A percentile compares a stretch with the other conserved stretches of the same genome.
phyloP scores from a whole-genome alignment of 2,888 invertebrate species.

The Hypena proboscidalis region DNA sequence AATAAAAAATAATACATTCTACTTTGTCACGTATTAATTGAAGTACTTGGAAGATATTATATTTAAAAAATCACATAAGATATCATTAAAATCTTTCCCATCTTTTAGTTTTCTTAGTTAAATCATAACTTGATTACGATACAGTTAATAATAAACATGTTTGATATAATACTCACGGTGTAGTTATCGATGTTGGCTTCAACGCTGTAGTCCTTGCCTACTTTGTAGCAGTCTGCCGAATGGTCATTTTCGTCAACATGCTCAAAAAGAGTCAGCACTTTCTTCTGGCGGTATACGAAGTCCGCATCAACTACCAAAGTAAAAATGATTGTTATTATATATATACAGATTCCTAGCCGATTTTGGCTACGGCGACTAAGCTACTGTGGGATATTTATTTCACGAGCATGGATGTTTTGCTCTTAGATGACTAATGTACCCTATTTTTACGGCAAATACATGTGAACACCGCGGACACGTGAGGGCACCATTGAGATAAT shows the following conservation, averaged over 20 bases:
- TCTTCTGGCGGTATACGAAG: constrained; percentile 67
- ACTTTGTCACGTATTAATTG: too few species aligned
- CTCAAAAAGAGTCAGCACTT: constrained; percentile 74
- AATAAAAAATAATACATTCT: neutral
- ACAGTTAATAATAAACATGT: neutral
- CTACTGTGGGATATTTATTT: neutral
- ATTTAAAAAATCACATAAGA: too few species aligned
- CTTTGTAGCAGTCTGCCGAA: constrained; percentile 65
- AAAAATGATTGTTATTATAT: constrained; percentile 29
- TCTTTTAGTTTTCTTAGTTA: too few species aligned
- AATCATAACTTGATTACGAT: neutral
- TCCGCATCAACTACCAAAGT: constrained; percentile 51
- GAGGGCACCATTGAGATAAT: too few species aligned
- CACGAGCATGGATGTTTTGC: too few species aligned
- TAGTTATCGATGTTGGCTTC: constrained; percentile 69
- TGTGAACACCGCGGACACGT: too few species aligned
- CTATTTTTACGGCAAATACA: too few species aligned
- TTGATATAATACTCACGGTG: constrained; percentile 55
- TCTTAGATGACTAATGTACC: too few species aligned
- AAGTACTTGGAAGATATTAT: too few species aligned
- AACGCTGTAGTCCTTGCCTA: constrained; percentile 64
- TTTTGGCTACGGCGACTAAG: too few species aligned
- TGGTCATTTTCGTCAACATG: constrained; percentile 65
- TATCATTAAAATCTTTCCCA: too few species aligned
- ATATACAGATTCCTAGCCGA: too few species aligned